Evolutionary conservation across 2,113 vertebrate species (phyloP), one percentile per base, ranked within the genome.

Genomic region (Erinaceus europaeus): DNA sequence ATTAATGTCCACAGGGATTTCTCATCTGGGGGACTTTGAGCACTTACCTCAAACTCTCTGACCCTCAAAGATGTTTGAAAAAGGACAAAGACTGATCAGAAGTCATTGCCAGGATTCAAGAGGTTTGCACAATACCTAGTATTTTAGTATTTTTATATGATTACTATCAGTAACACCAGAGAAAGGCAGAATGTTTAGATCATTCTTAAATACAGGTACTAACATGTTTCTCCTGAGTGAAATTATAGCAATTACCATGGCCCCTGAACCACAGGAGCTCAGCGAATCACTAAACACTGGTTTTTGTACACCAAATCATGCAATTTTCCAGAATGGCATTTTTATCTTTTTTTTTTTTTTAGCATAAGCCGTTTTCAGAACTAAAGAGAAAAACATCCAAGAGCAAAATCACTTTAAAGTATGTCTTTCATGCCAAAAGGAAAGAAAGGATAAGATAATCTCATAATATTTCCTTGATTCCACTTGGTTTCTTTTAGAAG

Each of bases 281-380:
- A 91, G 52, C 40, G 72, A 95, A 79, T 44, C 53, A 48, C 86
- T 94, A 83, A 88, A 78, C 61, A 44, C 14, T 57, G 7, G 50
- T 12, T 84, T 91, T 94, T 65, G 40, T 68, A 72, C 4, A n/a
- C 2, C 55, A 91, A 83, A 92, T 91, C 57, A 76, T 84, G 13
- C 73, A 46, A 44, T 92, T 96, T 96, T 94, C 77, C 62, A 73
- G 6, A 38, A 32, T 57, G 42, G 4, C 14, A 40, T 69, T 2
- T 29, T 7, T 48, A 14, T 46, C 11, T 68, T 18, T 76, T 76
- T 71, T n/a, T 46, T 69, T 46, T 68, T 85, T 88, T 71, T 50
- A 78, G 17, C 4, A 9, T 55, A 84, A 44, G 18, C 4, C 77
- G 74, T 86, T 91, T 92, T 91, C 52, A 61, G 29, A 25, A 7